Base-by-base conservation (phyloP, 2,797 vertebrate species). In the Myotis pilosus region DNA sequence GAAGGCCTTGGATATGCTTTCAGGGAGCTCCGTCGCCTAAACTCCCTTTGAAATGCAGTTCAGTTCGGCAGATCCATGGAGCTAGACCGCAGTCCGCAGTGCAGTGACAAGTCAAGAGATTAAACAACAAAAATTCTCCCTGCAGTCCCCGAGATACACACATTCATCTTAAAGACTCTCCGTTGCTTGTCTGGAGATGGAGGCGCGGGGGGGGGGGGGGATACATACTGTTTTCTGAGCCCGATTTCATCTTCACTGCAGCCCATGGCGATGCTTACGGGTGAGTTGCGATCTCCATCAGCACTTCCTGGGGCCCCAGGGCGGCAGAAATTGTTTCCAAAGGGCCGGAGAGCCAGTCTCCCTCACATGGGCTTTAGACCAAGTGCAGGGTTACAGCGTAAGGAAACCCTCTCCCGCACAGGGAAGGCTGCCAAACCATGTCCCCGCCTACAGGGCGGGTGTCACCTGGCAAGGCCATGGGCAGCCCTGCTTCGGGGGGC, bases 391-490 rank as follows among this genome's bases (percentile, higher is more conserved):
- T 94, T 96, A n/a, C 20, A 87, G 49, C 74, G 57, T 68, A 92
- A 96, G 53, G 8, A 90, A 69, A 44, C 22, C 23, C 11, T 41
- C 9, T 90, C 74, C 19, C 79, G 53, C 87, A 72, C 17, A 92
- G 96, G 47, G 17, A 84, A 95, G 87, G 44, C 89, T 97, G 94
- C 96, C 97, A 96, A 80, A 96, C 2, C 16, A 95, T 93, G 75
- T 71, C 90, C 92, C 69, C 93, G 96, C 96, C 92, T 98, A 60
- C 74, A 96, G 93, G 60, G 96, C 41, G 60, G 87, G 94, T 95
- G 95, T 96, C 95, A 97, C 64, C 94, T 87, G 84, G 79, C 84
- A 94, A 96, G 89, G 96, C 83, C 91, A 79, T 96, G 94, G 82
- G 72, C 89, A 64, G 38, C 28, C 76, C 92, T 95, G 89, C 69